These are phyloP conservation scores for Arvicanthis niloticus DNA, from an alignment of 2,113 vertebrate species.

Conservation along the genomic window DNA sequence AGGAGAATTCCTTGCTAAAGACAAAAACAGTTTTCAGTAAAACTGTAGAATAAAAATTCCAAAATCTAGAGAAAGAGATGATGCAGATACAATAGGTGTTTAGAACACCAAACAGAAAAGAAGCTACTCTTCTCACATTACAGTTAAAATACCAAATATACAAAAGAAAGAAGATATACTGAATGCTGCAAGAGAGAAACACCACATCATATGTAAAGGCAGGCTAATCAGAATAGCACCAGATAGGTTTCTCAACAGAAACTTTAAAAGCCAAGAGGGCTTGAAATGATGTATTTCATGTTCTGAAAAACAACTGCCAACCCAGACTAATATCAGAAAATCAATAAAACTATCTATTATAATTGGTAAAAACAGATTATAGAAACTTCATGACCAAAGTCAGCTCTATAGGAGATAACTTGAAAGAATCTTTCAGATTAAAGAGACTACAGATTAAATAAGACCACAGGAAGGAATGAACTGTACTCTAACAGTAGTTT, in stretches of 20 bases:
- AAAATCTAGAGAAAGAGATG: neutral
- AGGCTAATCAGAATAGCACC: neutral
- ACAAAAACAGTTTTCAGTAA: neutral
- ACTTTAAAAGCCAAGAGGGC: neutral
- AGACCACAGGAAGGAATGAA: neutral
- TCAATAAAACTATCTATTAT: neutral
- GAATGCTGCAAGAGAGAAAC: neutral
- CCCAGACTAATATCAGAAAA: neutral
- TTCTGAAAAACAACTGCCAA: neutral
- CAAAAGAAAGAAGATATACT: neutral
- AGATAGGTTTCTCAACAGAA: neutral
- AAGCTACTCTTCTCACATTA: neutral
- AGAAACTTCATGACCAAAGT: neutral
- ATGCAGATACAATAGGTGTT: neutral
- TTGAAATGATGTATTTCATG: neutral
- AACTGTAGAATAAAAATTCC: neutral
- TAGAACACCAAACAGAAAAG: neutral
- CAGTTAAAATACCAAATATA: neutral
- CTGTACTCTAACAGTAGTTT: neutral
- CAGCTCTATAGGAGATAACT: neutral
- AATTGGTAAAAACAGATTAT: neutral
- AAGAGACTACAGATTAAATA: neutral
- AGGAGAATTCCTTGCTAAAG: neutral
- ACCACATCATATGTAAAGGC: neutral
- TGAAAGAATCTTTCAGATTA: neutral